Evolutionary conservation across 2,888 invertebrate species (phyloP).

Genomic region (Callosobruchus maculatus): DNA sequence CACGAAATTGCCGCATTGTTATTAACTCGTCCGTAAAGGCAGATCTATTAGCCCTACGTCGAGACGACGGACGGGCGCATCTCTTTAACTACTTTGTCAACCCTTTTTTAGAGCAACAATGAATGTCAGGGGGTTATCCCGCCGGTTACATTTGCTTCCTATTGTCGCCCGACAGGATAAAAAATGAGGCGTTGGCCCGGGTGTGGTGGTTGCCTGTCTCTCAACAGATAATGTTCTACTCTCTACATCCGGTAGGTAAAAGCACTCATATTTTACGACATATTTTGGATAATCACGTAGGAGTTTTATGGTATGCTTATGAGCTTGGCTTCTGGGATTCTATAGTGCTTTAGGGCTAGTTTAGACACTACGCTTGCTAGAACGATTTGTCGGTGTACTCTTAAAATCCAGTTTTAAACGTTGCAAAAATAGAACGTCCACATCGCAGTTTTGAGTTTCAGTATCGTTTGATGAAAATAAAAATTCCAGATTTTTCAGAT

Average conservation of each 20-base stretch:
- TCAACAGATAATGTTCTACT: background rate
- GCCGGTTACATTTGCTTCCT: background rate
- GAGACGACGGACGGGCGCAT: too few species aligned
- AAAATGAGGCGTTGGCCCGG: background rate
- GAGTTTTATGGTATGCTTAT: too few species aligned
- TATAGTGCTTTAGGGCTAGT: too few species aligned
- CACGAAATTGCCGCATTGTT: background rate
- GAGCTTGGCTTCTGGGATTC: too few species aligned
- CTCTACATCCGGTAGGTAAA: background rate
- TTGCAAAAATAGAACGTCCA: too few species aligned
- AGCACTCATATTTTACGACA: background rate
- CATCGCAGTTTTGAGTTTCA: too few species aligned
- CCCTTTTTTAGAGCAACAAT: background rate
- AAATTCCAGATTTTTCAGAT: too few species aligned
- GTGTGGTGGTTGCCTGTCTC: background rate
- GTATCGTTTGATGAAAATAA: too few species aligned
- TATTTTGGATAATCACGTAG: too few species aligned
- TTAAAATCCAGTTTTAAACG: too few species aligned
- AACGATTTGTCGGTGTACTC: too few species aligned
- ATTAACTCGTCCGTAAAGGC: background rate
- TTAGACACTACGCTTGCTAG: too few species aligned
- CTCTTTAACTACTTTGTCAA: background rate
- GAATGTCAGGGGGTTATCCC: background rate
- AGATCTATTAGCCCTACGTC: background rate
- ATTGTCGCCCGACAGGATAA: background rate